phyloP scores from a whole-genome alignment of 2,113 vertebrate genomes.

The Scophthalmus maximus region DNA sequence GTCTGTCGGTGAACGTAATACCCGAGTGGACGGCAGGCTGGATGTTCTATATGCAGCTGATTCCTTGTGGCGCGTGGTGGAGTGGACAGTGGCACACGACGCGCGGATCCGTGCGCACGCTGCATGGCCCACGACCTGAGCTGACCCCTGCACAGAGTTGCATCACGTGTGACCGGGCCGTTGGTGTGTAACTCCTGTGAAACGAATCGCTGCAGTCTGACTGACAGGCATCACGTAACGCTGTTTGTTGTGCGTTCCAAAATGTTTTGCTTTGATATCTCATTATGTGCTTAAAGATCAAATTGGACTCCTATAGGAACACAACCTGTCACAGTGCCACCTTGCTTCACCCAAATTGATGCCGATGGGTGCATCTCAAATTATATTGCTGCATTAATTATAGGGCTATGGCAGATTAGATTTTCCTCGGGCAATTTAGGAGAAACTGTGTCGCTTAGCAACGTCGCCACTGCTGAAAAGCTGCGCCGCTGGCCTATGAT shows the following conservation, averaged over 20 bases:
- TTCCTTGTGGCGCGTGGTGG: slow-evolving; percentile 46
- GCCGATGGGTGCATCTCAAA: slow-evolving; percentile 65
- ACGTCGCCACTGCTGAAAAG: slow-evolving; percentile 56
- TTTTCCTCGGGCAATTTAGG: slow-evolving; percentile 55
- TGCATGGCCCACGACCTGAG: slow-evolving; percentile 15
- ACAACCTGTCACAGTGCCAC: slow-evolving; percentile 57
- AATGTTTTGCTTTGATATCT: slow-evolving; percentile 37
- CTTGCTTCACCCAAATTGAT: slow-evolving; percentile 40
- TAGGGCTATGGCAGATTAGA: slow-evolving; percentile 69
- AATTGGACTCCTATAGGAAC: slow-evolving; percentile 44
- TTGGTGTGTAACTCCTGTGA: too few relatives aligned
- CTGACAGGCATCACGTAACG: slow-evolving; percentile 44
- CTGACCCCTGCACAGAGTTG: not conserved
- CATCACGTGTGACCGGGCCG: not conserved
- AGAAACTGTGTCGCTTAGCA: slow-evolving; percentile 72
- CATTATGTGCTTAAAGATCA: slow-evolving; percentile 50
- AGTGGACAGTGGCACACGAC: slow-evolving; percentile 20
- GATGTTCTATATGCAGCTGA: slow-evolving; percentile 19
- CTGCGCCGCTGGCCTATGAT: slow-evolving; percentile 39
- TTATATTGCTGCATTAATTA: slow-evolving; percentile 69
- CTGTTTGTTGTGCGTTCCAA: slow-evolving; percentile 30
- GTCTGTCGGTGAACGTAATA: slow-evolving; percentile 14
- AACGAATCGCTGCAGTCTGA: slow-evolving; percentile 32
- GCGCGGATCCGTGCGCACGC: slow-evolving; percentile 29
- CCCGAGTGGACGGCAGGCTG: not conserved